phyloP scores from a whole-genome alignment of 2,797 vertebrate species.

The Muscicapa striata region DNA sequence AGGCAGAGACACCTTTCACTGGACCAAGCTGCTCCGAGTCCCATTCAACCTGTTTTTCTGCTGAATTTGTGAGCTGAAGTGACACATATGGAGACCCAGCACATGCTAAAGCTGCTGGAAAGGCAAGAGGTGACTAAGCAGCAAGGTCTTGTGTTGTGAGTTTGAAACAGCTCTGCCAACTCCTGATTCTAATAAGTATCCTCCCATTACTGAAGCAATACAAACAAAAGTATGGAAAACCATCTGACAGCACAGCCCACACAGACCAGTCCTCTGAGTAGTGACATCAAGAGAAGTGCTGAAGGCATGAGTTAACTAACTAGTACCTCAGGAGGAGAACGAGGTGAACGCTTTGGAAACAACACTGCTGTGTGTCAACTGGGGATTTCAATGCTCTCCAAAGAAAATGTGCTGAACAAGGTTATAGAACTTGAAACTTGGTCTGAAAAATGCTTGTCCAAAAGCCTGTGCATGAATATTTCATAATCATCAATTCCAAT shows the following conservation, averaged over 20 bases:
- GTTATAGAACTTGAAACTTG: background rate
- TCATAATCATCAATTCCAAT: background rate
- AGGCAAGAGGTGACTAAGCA: background rate
- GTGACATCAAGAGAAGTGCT: background rate
- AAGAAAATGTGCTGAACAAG: background rate
- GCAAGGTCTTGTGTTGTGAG: background rate
- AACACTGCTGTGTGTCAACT: background rate
- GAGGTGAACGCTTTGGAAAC: background rate
- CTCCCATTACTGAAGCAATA: background rate
- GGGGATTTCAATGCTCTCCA: background rate
- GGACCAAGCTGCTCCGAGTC: background rate
- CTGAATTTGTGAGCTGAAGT: background rate
- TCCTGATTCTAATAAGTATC: background rate
- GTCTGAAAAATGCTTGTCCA: background rate
- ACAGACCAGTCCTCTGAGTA: background rate
- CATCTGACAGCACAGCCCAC: background rate
- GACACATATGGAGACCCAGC: background rate
- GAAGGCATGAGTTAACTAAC: background rate
- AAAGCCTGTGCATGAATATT: background rate
- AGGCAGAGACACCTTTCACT: background rate
- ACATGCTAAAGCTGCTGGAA: background rate
- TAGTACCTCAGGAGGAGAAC: background rate
- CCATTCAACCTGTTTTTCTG: background rate
- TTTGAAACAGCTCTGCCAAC: background rate
- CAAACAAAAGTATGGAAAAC: background rate